A percentile compares a stretch with the other conserved stretches of the same genome.
Conservation (phyloP, 2,888 invertebrate genomes). For the Bedellia somnulentella region DNA sequence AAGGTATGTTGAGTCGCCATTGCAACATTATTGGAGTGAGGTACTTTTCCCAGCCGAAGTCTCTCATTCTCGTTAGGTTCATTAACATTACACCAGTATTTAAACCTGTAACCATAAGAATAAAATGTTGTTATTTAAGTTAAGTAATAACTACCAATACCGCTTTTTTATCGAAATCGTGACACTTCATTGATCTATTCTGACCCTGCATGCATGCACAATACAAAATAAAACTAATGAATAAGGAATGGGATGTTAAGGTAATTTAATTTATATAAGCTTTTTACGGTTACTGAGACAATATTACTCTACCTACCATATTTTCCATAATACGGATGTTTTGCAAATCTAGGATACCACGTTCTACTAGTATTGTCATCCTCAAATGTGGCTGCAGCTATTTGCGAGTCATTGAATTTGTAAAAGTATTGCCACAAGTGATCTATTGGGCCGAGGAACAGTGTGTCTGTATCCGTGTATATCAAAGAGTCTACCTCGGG, state of each 20-base stretch:
- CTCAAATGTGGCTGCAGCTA: constrained; percentile 86
- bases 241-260: too few relatives aligned
- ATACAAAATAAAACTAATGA: too few relatives aligned
- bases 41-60: constrained; percentile 82
- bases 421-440: constrained; percentile 82
- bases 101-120: constrained; percentile 70
- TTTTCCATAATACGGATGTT: constrained; percentile 91
- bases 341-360: constrained; percentile 95
- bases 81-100: constrained; percentile 98
- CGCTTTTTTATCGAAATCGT: too few relatives aligned
- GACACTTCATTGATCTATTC: too few relatives aligned
- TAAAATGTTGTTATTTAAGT: too few relatives aligned
- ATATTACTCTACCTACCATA: constrained; percentile 64
- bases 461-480: constrained; percentile 90
- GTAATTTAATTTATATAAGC: too few relatives aligned
- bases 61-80: constrained; percentile 90
- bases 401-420: constrained; percentile 80
- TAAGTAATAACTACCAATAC: too few relatives aligned
- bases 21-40: constrained; percentile 82
- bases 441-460: constrained; percentile 83
- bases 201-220: too few relatives aligned
- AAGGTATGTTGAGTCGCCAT: constrained; percentile 84
- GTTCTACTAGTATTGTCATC: constrained; percentile 91
- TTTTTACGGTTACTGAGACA: too few relatives aligned
- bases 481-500: constrained; percentile 80